A percentile compares a stretch with the other conserved stretches of the same genome.
phyloP scores from a whole-genome alignment of 2,797 vertebrate genomes.

The Pangasius krempfi region DNA sequence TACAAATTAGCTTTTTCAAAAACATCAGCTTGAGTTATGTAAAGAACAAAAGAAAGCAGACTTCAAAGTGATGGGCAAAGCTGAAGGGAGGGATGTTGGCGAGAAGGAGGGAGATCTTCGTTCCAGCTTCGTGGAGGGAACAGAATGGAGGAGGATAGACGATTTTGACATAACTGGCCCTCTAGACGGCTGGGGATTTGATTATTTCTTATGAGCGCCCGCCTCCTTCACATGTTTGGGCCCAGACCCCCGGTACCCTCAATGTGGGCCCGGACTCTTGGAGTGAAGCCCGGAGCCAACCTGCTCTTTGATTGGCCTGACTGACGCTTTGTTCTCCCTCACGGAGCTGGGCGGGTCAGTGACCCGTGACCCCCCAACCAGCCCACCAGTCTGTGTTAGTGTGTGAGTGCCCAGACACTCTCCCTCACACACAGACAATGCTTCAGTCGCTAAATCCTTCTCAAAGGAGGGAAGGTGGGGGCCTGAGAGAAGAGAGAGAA shows the following conservation, averaged over 20 bases:
- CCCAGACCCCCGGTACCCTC: conserved; percentile 45
- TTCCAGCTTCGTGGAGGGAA: conserved; percentile 44
- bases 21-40: conserved; percentile 81
- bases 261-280: conserved; percentile 68
- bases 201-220: conserved; percentile 66
- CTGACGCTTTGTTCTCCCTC: conserved; percentile 75
- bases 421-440: conserved; percentile 59
- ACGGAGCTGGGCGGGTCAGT: conserved; percentile 72
- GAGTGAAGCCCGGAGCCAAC: conserved; percentile 75
- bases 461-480: conserved; percentile 54
- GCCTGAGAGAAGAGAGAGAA: conserved; percentile 1
- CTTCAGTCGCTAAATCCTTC: conserved; percentile 67
- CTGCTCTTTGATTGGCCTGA: conserved; percentile 78
- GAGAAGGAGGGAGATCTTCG: conserved; percentile 39
- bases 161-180: conserved; percentile 50
- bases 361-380: conserved; percentile 72
- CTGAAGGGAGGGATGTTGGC: conserved; percentile 36
- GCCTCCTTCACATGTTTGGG: conserved; percentile 44
- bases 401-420: conserved; percentile 63
- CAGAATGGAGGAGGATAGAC: conserved; percentile 29
- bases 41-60: conserved; percentile 85
- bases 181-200: conserved; percentile 65
- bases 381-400: conserved; percentile 75
- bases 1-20: conserved; percentile 82
- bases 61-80: conserved; percentile 78